A percentile compares a stretch with the other conserved stretches of the same genome.
These are phyloP conservation scores for Agrilus biguttatus DNA, from an alignment of 2,888 invertebrate genomes.

Conservation along the genomic window DNA sequence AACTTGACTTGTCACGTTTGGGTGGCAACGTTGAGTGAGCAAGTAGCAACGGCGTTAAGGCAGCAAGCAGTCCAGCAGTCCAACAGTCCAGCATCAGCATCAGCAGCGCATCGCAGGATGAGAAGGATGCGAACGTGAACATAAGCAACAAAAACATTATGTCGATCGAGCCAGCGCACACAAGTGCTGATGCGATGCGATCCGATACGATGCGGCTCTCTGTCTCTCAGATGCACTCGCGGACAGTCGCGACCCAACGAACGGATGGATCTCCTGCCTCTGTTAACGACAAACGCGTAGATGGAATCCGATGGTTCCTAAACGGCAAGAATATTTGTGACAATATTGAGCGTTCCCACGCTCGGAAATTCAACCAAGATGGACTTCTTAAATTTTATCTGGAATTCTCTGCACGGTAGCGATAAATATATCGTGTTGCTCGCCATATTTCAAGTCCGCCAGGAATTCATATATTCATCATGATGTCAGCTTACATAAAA, in stretches of 20 bases:
- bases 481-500: conserved; percentile 11
- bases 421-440: conserved; percentile 21
- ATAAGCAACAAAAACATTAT: too few species aligned
- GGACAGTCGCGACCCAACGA: conserved; percentile 4
- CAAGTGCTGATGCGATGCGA: too few species aligned
- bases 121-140: too few species aligned
- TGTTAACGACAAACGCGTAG: conserved; percentile 22
- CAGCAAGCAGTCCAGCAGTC: too few species aligned
- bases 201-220: too few species aligned
- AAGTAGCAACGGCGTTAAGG: too few species aligned
- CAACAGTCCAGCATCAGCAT: too few species aligned
- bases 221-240: too few species aligned
- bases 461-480: conserved; percentile 15
- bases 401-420: conserved; percentile 17
- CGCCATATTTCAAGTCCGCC: conserved; percentile 19
- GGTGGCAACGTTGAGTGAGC: too few species aligned
- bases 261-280: conserved; percentile 12
- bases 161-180: too few species aligned
- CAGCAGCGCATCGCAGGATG: too few species aligned
- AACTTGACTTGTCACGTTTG: too few species aligned
- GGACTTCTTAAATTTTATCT: conserved; percentile 13
- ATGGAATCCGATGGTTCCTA: conserved; percentile 27
- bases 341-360: conserved; percentile 45
- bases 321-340: conserved; percentile 27
- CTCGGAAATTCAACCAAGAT: conserved; percentile 21